A percentile compares a stretch with the other conserved stretches of the same genome.
Conservation (phyloP, 2,888 invertebrate species). For the Biston stratarius region DNA sequence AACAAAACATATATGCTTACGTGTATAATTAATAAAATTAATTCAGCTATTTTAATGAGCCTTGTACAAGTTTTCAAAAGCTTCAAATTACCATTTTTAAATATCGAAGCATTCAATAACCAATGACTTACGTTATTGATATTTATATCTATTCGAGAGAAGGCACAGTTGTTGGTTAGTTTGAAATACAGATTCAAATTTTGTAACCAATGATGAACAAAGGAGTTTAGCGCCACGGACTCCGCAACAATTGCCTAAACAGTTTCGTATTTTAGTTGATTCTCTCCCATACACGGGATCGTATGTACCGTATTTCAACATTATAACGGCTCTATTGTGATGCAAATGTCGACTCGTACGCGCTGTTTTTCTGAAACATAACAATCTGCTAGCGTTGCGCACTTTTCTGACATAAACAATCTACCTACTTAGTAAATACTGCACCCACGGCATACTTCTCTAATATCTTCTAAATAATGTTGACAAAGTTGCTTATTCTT, state of each 20-base stretch:
- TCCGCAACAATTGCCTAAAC: slow-evolving; percentile 32
- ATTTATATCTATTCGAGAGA: slow-evolving; percentile 21
- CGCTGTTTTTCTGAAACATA: slow-evolving; percentile 43
- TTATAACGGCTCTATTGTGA: slow-evolving; percentile 44
- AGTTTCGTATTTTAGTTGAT: slow-evolving; percentile 35
- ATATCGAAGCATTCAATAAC: slow-evolving; percentile 19
- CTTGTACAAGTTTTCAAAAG: slow-evolving; percentile 21
- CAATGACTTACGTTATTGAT: slow-evolving; percentile 29
- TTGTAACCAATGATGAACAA: slow-evolving; percentile 37
- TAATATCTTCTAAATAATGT: neutral
- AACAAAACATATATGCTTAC: slow-evolving; percentile 1
- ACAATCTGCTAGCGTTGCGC: slow-evolving; percentile 35
- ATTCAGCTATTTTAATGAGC: slow-evolving; percentile 46
- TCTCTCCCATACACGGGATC: slow-evolving; percentile 35
- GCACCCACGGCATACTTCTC: slow-evolving; percentile 38
- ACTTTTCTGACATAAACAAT: slow-evolving; percentile 40
- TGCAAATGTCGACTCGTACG: slow-evolving; percentile 42
- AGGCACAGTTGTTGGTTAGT: slow-evolving; percentile 29
- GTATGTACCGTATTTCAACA: slow-evolving; percentile 45
- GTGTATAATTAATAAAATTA: slow-evolving; percentile 5
- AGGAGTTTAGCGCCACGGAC: slow-evolving; percentile 32
- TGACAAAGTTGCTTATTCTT: too few species aligned
- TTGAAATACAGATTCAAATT: slow-evolving; percentile 34
- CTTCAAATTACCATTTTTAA: slow-evolving; percentile 17
- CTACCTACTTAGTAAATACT: slow-evolving; percentile 38